Base-by-base conservation (phyloP, 2,888 invertebrate genomes). In the Blastobasis lacticolella region DNA sequence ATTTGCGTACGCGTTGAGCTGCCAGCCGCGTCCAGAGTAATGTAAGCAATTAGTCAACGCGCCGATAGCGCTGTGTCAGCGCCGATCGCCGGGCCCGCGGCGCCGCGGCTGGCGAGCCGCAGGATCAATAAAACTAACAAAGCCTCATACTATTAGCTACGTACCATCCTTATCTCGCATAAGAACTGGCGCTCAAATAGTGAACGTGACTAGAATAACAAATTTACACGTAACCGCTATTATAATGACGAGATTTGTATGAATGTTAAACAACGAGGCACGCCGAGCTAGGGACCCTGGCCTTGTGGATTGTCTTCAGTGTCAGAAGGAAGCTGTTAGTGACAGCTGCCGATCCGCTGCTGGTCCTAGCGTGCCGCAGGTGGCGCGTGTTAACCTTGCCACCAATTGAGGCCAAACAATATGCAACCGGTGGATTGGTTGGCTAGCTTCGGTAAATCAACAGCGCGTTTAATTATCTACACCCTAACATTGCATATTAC, bases 11-110 rank as follows among this genome's bases (percentile, higher is more conserved):
- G 62, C 70, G 66, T 66, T 60, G 67, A 68, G 64, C 66, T 69
- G 74, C 68, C 72, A 67, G 74, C 64, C 66, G 66, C 64, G 62
- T 57, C 62, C 71, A 74, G 75, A 75, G 73, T 78, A 78, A 82
- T 78, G 80, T 78, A 75, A 80, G 78, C 81, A 82, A 83, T 83
- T 81, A 82, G 78, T 81, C 81, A 79, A 81, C 70, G 67, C 67
- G 67, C 73, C 71, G 71, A 73, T 74, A 81, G 64, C 69, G 74
- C 73, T 60, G 61, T 73, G 73, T 78, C 79, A 79, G 79, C 10
- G 6, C 4, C 9, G 23, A 23, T 23, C 23, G 23, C 42, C 42
- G 10, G 42, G 5, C 9, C 42, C 42, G 42, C 9, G 5, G 65
- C 59, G 61, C 57, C 10, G 9, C 42, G 42, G 60, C 59, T 67